A percentile compares a stretch with the other conserved stretches of the same genome.
Conservation (phyloP, 2,113 vertebrate species). For the Jaculus jaculus region DNA sequence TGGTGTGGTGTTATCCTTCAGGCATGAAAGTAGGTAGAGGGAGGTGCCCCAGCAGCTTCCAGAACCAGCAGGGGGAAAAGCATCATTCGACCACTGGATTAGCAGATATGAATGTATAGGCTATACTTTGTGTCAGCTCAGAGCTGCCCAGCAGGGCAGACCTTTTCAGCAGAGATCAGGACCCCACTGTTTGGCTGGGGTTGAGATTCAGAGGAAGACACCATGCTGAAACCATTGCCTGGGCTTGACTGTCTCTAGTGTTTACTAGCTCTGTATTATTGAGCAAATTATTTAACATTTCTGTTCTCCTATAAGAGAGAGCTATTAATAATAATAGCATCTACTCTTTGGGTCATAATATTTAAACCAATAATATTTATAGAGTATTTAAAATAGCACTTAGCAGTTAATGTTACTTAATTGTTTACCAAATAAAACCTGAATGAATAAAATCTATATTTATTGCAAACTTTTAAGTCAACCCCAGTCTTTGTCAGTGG, state of each 20-base stretch:
- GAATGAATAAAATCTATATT: background rate
- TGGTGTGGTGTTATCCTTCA: background rate
- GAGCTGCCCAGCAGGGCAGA: background rate
- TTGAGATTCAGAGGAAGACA: background rate
- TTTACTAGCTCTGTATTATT: background rate
- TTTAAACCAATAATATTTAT: slow-evolving; percentile 16
- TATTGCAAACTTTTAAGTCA: background rate
- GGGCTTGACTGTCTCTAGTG: background rate
- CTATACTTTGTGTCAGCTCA: background rate
- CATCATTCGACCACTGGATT: background rate
- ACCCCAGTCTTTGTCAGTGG: background rate
- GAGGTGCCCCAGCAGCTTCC: background rate
- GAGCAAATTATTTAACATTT: background rate
- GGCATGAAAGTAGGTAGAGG: background rate
- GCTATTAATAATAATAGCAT: background rate
- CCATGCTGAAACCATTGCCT: background rate
- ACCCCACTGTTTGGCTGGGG: background rate
- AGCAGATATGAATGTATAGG: background rate
- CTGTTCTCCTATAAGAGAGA: background rate
- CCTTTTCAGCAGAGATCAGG: background rate
- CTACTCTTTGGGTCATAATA: background rate
- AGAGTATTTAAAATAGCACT: background rate
- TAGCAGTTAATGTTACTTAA: background rate
- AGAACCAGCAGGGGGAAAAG: accelerated
- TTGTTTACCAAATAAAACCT: background rate